Evolutionary conservation across 2,888 invertebrate species (phyloP).

Genomic region (Neoitamus cyanurus): DNA sequence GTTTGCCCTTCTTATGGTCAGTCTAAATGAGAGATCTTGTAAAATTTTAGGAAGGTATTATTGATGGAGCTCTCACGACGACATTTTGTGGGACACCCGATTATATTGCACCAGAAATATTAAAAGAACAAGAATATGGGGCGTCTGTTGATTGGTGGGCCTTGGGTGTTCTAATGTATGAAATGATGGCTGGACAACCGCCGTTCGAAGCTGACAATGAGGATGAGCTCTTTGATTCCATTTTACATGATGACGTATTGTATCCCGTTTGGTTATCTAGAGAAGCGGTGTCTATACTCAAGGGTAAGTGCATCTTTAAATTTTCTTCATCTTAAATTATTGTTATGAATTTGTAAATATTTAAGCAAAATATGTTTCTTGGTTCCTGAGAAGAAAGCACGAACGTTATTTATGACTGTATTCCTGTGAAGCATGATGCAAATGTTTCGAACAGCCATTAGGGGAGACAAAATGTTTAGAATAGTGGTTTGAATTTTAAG

Average conservation of each 20-base stretch:
- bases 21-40: neutral
- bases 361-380: no score
- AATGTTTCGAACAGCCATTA: no score
- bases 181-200: constrained; percentile 99
- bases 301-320: constrained; percentile 67
- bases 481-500: no score
- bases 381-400: no score
- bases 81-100: constrained; percentile 99
- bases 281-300: constrained; percentile 90
- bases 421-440: no score
- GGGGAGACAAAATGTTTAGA: no score
- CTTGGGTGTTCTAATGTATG: constrained; percentile 96
- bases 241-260: constrained; percentile 96
- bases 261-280: constrained; percentile 97
- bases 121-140: constrained; percentile 92
- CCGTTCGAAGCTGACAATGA: constrained; percentile 99
- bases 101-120: constrained; percentile 98
- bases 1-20: neutral
- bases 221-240: constrained; percentile 98
- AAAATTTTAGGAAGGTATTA: constrained; percentile 62
- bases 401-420: no score
- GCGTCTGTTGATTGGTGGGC: constrained; percentile 97
- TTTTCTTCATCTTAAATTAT: no score
- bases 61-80: constrained; percentile 87
- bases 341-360: no score